Base-by-base conservation (phyloP, 2,113 vertebrate genomes). In the Amblyornis subalaris region DNA sequence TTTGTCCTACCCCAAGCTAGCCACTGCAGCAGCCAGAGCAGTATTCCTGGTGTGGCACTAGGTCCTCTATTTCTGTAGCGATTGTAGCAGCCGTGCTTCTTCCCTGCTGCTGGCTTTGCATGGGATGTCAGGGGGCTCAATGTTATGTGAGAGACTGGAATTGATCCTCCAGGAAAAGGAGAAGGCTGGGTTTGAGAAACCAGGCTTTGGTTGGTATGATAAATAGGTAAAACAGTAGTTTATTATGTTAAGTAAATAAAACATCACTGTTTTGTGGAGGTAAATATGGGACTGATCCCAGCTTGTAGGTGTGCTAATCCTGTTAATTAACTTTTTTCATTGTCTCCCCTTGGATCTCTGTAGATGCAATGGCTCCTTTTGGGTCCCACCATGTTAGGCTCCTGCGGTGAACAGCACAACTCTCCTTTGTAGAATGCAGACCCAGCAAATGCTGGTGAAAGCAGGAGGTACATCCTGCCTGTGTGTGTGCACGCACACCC, bases 11-110 rank as follows among this genome's bases (percentile, higher is more conserved):
- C 11, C 33, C 53, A 33, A 70, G 50, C 18, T 24, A 70, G 38
- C 45, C 25, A 26, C n/a, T 70, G 60, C 36, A 57, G 22, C 66
- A 82, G 48, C 42, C 58, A 36, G 36, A 42, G 61, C 2, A 3
- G 26, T 80, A 48, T 40, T 92, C 3, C 35, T 50, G 40, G 26
- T 55, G 36, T 65, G 21, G 67, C 24, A 26, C 9, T 33, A 61
- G 31, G 50, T 85, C n/a, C 3, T 81, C 25, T 58, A 31, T 69
- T 88, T 76, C 35, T 79, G 35, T 35, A 60, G 65, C 60, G 65
- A n/a, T 50, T 1, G 0, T 67, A 72, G n/a, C 25, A 44, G 50
- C n/a, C 0, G 0, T 42, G 19, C 19, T 73, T 4, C 17, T 60
- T 79, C 35, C 7, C 7, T 73, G 28, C 42, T 76, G 14, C 33